These are phyloP conservation scores for Nothocercus julius DNA, from an alignment of 2,113 vertebrate genomes.

Conservation along the genomic window DNA sequence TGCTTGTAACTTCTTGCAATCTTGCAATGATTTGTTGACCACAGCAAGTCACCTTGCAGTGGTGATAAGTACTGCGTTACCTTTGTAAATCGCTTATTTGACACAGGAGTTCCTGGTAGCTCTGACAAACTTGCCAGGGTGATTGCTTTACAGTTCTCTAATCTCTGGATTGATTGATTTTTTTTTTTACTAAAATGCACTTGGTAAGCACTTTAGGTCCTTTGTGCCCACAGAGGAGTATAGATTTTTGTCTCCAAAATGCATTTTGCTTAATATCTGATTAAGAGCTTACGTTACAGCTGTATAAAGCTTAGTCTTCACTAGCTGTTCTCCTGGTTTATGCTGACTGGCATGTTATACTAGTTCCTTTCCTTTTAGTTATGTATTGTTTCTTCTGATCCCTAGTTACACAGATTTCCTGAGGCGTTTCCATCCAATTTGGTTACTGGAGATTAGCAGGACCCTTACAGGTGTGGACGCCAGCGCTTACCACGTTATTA, in stretches of 20 bases:
- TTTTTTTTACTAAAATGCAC: neutral
- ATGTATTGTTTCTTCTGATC: neutral
- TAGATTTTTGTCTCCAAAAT: neutral
- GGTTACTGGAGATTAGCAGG: neutral
- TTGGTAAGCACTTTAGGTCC: neutral
- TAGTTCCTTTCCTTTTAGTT: neutral
- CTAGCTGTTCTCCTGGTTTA: neutral
- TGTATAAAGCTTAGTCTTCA: neutral
- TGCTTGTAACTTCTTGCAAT: neutral
- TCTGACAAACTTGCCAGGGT: neutral
- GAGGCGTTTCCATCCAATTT: neutral
- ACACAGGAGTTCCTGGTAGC: neutral
- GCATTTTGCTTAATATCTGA: neutral
- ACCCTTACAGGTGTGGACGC: neutral
- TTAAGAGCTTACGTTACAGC: neutral
- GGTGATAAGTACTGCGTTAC: neutral
- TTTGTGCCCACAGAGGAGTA: neutral
- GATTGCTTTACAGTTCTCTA: neutral
- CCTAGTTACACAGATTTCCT: neutral
- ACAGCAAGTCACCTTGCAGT: neutral
- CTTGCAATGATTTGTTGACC: slow-evolving; percentile 1
- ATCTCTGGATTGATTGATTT: neutral
- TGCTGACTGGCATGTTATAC: neutral
- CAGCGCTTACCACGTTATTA: neutral
- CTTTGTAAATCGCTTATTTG: neutral